Conservation (phyloP, 2,888 invertebrate genomes). For the Aporophyla lueneburgensis region DNA sequence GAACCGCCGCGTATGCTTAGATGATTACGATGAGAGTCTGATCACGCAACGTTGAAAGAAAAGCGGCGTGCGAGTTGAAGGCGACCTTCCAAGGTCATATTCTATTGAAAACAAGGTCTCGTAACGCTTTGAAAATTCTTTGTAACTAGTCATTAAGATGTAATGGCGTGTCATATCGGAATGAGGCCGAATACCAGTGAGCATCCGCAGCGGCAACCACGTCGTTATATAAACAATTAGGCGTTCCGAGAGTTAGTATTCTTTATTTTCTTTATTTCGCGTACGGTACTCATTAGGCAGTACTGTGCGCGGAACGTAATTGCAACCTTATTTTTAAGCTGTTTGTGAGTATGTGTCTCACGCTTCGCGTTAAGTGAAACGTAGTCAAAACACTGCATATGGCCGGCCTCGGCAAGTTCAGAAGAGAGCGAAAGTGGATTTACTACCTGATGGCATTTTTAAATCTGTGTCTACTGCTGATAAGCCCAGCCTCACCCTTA, state of each 20-base stretch:
- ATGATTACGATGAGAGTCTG: conserved; percentile 50
- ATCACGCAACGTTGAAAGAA: conserved; percentile 48
- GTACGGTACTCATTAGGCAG: conserved; percentile 52
- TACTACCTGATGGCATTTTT: conserved; percentile 66
- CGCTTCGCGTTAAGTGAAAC: conserved; percentile 64
- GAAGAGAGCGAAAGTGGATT: conserved; percentile 84
- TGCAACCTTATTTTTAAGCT: conserved; percentile 53
- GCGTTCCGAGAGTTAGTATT: conserved; percentile 59
- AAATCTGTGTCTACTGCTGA: conserved; percentile 18
- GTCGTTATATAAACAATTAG: conserved; percentile 73
- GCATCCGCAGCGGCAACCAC: conserved; percentile 46
- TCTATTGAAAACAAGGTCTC: conserved; percentile 37
- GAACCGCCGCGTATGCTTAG: conserved; percentile 28
- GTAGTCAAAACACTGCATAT: conserved; percentile 68
- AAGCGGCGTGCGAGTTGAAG: conserved; percentile 13
- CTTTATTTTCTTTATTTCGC: conserved; percentile 50
- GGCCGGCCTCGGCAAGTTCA: conserved; percentile 71
- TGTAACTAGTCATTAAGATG: conserved; percentile 65
- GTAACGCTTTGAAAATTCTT: conserved; percentile 45
- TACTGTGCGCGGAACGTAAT: conserved; percentile 51
- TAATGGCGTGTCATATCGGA: conserved; percentile 61
- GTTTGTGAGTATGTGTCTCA: conserved; percentile 54
- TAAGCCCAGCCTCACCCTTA: conserved; percentile 18
- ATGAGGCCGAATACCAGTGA: conserved; percentile 62
- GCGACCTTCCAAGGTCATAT: conserved; percentile 66